Base-by-base conservation (phyloP, 2,113 vertebrate genomes). In the Orycteropus afer region DNA sequence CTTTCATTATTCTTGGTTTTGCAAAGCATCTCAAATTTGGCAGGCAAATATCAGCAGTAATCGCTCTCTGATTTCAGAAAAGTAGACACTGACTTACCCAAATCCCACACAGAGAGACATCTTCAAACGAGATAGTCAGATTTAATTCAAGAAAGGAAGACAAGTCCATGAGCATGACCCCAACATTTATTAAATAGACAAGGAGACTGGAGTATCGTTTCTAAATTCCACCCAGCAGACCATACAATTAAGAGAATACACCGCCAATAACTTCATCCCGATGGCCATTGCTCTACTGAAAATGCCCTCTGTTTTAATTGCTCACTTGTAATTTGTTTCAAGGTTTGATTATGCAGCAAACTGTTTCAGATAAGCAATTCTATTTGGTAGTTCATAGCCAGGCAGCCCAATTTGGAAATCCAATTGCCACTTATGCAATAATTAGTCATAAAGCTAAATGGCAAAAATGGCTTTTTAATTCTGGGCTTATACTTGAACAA, bases 381-480 rank as follows among this genome's bases (percentile, higher is more conserved):
- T 83, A 79, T 88, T 89, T 76, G 92, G 85, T 49, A 45, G 73
- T 88, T 95, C 82, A 59, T 8, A 95, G 73, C 32, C 17, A 93
- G 47, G 71, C 91, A 90, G 57, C 73, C 90, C 96, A 97, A 96
- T 37, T 51, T 18, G 7, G 93, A 98, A 95, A 98, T 95, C 91
- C 93, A 97, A 89, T 83, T 97, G 96, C 95, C 93, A 97, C 49
- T 95, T 96, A 95, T 73, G 90, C 91, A 97, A 97, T 98, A 97
- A 97, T 86, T 86, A 96, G 93, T 90, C 97, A 97, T 97, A 97
- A 98, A 97, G 96, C 57, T 96, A 97, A 98, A 97, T 91, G 86
- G 95, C 95, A 97, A 88, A 97, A 98, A 90, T 95, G 89, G 49
- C 71, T 95, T 98, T 97, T 98, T 98, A 97, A 98, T 97, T 97